A percentile compares a stretch with the other conserved stretches of the same genome.
Conservation (phyloP, 2,888 invertebrate species). For the Cryptophagus acutangulus region DNA sequence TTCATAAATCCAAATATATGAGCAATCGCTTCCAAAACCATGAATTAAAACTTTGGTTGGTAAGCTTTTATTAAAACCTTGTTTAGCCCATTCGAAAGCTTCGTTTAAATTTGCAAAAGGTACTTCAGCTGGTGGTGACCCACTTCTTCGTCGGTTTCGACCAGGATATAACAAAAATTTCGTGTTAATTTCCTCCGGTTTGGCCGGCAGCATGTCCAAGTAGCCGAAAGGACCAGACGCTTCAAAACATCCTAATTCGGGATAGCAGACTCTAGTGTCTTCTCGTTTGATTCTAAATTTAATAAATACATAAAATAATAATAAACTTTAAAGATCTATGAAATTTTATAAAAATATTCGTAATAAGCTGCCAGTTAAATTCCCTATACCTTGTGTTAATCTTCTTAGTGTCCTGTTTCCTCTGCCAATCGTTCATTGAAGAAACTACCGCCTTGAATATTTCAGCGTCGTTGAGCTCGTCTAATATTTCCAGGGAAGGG, state of each 20-base stretch:
- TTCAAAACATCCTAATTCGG: conserved; percentile 86
- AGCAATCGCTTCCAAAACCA: conserved; percentile 88
- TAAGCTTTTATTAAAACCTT: conserved; percentile 61
- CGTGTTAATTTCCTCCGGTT: conserved; percentile 82
- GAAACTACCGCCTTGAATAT: conserved; percentile 67
- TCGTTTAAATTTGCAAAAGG: conserved; percentile 69
- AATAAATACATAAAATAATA: too few species aligned
- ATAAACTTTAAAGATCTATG: too few species aligned
- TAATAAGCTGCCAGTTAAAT: too few species aligned
- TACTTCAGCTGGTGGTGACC: conserved; percentile 62
- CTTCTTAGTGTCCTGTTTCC: conserved; percentile 51
- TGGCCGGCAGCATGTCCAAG: conserved; percentile 80
- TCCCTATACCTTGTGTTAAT: conserved; percentile 34
- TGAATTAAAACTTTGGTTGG: conserved; percentile 83
- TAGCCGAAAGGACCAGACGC: conserved; percentile 83
- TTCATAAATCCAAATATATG: conserved; percentile 89
- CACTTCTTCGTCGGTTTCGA: conserved; percentile 45
- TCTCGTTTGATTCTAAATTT: conserved; percentile 62
- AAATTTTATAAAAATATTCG: not conserved
- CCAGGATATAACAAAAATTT: conserved; percentile 74
- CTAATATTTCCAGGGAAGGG: conserved; percentile 61
- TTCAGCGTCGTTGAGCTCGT: conserved; percentile 67
- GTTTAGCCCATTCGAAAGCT: conserved; percentile 60
- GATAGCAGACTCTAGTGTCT: conserved; percentile 75
- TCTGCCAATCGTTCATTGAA: conserved; percentile 69